Base-by-base conservation (phyloP, 37 sponge, comb jelly and placozoan species). In the Petrosia ficiformis region DNA sequence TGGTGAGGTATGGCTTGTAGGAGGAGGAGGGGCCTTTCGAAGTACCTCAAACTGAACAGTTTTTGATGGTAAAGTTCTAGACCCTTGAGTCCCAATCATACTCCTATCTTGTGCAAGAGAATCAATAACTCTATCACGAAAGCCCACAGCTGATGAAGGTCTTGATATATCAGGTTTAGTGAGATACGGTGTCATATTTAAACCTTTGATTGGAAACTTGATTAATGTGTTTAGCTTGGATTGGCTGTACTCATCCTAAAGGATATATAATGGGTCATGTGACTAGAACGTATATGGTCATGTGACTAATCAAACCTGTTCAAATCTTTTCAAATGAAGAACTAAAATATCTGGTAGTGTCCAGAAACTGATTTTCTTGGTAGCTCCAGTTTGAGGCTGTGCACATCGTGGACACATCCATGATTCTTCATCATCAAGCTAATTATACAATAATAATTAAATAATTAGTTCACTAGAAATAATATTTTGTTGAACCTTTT, bases 271-370 rank as follows among this genome's bases (percentile, higher is more conserved):
- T 61, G 6, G 6, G n/a, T n/a, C 28, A 8, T 61, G 63, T 61
- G 28, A 48, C 54, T 48, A 10, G 16, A 48, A 48, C 16, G 54
- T 48, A 48, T n/a, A n/a, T n/a, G n/a, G 8, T 14, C 14, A 19
- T 48, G 14, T 48, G 14, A 19, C 54, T 5, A 22, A 28, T 35
- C 74, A 5, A 44, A 93, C 97, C 79, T 96, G 97, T 64, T 87
- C 73, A 57, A 96, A 96, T 68, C 97, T 86, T 85, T 96, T 96
- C 35, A 96, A 65, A 52, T 94, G 95, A 19, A 96, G 56, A 4
- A 96, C 78, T 57, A 96, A 77, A 24, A 93, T 84, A 31, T 93
- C 90, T 24, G 97, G 97, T 11, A 93, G 71, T 24, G 84, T 90
- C 77, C 85, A 87, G 36, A 96, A 84, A 54, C 82, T 84, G 68